Conservation (phyloP, 2,888 invertebrate genomes). For the Tricholauxania praeusta region DNA sequence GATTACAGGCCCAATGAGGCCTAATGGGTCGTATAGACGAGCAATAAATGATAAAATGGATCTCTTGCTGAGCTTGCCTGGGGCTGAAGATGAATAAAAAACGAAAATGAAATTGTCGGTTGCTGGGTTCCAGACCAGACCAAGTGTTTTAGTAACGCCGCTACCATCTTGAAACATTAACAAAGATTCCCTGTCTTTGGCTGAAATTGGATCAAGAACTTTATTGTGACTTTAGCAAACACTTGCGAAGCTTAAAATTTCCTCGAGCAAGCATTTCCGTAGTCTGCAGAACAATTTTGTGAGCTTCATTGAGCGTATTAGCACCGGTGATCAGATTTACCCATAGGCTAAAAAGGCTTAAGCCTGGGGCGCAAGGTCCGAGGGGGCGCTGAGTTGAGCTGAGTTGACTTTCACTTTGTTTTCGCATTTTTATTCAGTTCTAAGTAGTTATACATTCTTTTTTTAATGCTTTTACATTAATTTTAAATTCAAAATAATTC, state of each 20-base stretch:
- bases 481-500: no score
- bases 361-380: no score
- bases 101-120: conserved; percentile 12
- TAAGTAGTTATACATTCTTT: no score
- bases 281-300: conserved; percentile 5
- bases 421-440: no score
- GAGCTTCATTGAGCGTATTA: conserved; percentile 2
- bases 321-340: conserved; percentile 13
- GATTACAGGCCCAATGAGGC: conserved; percentile 71
- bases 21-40: conserved; percentile 64
- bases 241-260: conserved; percentile 16
- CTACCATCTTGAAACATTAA: neutral
- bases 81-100: neutral
- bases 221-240: conserved; percentile 4
- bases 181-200: neutral
- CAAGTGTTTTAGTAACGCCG: conserved; percentile 8
- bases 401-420: no score
- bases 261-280: conserved; percentile 11
- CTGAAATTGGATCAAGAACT: conserved; percentile 10
- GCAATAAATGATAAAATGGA: neutral
- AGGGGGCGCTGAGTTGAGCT: no score
- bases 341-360: no score
- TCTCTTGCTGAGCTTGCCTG: no score
- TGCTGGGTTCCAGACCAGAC: conserved; percentile 1
- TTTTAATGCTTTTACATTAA: no score